Conservation (phyloP, 2,113 vertebrate species). For the Oncorhynchus kisutch region DNA sequence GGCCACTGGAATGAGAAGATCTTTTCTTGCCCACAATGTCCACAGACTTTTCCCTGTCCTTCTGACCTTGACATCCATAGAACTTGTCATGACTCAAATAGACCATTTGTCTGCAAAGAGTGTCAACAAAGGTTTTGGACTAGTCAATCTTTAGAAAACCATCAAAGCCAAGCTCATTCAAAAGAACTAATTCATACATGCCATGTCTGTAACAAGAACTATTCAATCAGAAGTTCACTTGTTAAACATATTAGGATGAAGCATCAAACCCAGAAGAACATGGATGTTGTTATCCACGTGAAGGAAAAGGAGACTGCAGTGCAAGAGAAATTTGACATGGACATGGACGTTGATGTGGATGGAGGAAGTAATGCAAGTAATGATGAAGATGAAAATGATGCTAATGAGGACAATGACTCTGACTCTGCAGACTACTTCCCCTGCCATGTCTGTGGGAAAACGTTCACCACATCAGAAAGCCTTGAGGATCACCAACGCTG, state of each 20-base stretch:
- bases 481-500: slow-evolving; percentile 78
- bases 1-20: slow-evolving; percentile 37
- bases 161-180: slow-evolving; percentile 56
- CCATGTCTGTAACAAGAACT: slow-evolving; percentile 63
- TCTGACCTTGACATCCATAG: slow-evolving; percentile 67
- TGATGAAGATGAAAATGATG: slow-evolving; percentile 8
- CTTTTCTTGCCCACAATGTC: slow-evolving; percentile 60
- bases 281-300: not conserved
- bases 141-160: slow-evolving; percentile 50
- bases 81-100: slow-evolving; percentile 59
- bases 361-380: slow-evolving; percentile 33
- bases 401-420: slow-evolving; percentile 61
- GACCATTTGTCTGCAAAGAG: slow-evolving; percentile 59
- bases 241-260: slow-evolving; percentile 59
- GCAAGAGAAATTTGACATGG: slow-evolving; percentile 37
- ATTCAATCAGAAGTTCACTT: slow-evolving; percentile 60
- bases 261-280: slow-evolving; percentile 50
- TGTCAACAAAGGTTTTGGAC: slow-evolving; percentile 65
- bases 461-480: slow-evolving; percentile 73
- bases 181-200: slow-evolving; percentile 51
- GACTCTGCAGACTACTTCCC: slow-evolving; percentile 79
- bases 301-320: slow-evolving; percentile 20
- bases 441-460: slow-evolving; percentile 79
- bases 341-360: slow-evolving; percentile 36
- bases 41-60: slow-evolving; percentile 31